phyloP scores from a whole-genome alignment of 2,113 vertebrate species.

The Scolopax mira region DNA sequence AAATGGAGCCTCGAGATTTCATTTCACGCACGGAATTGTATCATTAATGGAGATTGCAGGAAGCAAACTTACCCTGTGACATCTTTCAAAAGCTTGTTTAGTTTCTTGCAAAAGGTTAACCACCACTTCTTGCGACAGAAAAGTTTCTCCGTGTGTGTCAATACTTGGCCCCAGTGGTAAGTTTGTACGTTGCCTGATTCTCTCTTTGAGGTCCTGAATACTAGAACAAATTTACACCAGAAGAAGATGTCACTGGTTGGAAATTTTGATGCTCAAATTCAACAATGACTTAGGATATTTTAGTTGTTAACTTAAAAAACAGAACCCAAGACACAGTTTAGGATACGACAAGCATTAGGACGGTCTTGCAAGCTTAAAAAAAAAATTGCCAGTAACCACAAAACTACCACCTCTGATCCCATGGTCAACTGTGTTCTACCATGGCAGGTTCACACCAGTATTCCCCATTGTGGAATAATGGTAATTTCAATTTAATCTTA shows the following conservation, averaged over 20 bases:
- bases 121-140: slow-evolving; percentile 95
- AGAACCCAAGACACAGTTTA: slow-evolving; percentile 33
- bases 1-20: not conserved
- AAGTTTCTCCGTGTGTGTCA: slow-evolving; percentile 97
- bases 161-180: slow-evolving; percentile 92
- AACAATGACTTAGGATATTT: not conserved
- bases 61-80: slow-evolving; percentile 86
- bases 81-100: slow-evolving; percentile 97
- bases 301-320: slow-evolving; percentile 29
- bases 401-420: slow-evolving; percentile 4
- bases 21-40: not conserved
- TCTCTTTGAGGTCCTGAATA: slow-evolving; percentile 97
- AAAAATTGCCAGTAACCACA: not conserved
- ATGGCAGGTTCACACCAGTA: not conserved
- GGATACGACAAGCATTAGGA: slow-evolving; percentile 34
- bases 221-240: slow-evolving; percentile 65
- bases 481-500: not conserved
- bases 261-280: not conserved
- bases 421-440: not conserved
- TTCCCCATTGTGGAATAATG: not conserved
- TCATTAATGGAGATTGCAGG: not conserved
- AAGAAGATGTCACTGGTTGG: not conserved
- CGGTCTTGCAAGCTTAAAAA: slow-evolving; percentile 31
- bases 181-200: slow-evolving; percentile 94
- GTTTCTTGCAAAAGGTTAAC: slow-evolving; percentile 98